Percentiles rank a stretch among this genome's conserved stretches.
phyloP scores from a whole-genome alignment of 1,140 invertebrate genomes.

The Mercenaria mercenaria region DNA sequence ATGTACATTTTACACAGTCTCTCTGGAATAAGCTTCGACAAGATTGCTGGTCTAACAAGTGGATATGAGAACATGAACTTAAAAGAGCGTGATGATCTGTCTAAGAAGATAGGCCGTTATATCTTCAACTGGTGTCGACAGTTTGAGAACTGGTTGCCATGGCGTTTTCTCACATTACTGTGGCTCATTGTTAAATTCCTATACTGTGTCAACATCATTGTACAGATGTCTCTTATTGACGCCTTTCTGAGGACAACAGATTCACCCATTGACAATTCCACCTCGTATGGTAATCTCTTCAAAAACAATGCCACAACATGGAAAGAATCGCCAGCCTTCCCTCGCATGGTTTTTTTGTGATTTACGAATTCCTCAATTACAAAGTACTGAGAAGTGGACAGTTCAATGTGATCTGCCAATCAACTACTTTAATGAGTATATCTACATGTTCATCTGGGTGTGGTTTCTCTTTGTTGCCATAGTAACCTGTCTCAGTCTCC shows the following conservation, averaged over 20 bases:
- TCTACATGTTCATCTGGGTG: slow-evolving; percentile 42
- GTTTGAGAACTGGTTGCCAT: slow-evolving; percentile 22
- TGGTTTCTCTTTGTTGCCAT: slow-evolving; percentile 48
- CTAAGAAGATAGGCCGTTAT: background rate
- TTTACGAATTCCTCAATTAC: background rate
- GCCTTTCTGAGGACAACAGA: background rate
- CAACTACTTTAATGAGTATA: slow-evolving; percentile 42
- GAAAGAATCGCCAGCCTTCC: slow-evolving; percentile 12
- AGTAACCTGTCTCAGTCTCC: background rate
- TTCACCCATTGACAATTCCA: background rate
- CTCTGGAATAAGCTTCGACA: slow-evolving; percentile 38
- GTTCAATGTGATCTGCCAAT: background rate
- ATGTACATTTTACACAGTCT: slow-evolving; percentile 20
- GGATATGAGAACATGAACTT: background rate
- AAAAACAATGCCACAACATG: background rate
- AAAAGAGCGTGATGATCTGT: background rate
- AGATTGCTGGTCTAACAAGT: background rate
- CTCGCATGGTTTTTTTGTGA: background rate
- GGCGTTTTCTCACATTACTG: background rate
- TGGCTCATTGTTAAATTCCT: slow-evolving; percentile 33
- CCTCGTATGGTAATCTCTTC: slow-evolving; percentile 22
- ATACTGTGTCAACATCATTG: background rate
- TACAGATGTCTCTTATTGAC: slow-evolving; percentile 7
- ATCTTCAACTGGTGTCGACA: slow-evolving; percentile 25
- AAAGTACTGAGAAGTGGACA: background rate